phyloP scores from a whole-genome alignment of 2,888 invertebrate genomes.

The Amphiduros pacificus region DNA sequence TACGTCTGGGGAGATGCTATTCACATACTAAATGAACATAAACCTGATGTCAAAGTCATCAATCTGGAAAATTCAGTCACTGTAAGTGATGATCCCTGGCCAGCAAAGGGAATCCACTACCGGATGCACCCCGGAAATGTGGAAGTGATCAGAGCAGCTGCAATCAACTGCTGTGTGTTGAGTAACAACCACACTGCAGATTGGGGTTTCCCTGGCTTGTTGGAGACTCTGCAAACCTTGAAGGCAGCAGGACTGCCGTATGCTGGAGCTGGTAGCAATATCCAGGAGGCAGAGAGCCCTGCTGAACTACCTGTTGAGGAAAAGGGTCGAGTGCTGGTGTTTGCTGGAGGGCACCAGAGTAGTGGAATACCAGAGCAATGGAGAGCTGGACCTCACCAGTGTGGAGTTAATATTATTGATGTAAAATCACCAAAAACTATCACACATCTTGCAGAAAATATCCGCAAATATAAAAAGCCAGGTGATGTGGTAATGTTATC shows the following conservation, averaged over 20 bases:
- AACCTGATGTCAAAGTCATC: slow-evolving; percentile 24
- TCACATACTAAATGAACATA: slow-evolving; percentile 17
- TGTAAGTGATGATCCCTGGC: slow-evolving; percentile 24
- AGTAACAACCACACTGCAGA: slow-evolving; percentile 33
- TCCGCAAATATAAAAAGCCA: slow-evolving; percentile 6
- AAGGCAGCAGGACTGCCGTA: slow-evolving; percentile 15
- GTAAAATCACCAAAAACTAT: slow-evolving; percentile 3
- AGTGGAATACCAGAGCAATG: slow-evolving; percentile 28
- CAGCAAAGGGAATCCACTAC: slow-evolving; percentile 32
- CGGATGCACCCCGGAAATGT: slow-evolving; percentile 34
- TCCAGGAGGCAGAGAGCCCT: slow-evolving; percentile 23
- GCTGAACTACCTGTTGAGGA: slow-evolving; percentile 20
- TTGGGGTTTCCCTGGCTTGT: slow-evolving; percentile 29
- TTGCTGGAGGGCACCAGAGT: slow-evolving; percentile 26
- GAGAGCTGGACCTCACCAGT: slow-evolving; percentile 18
- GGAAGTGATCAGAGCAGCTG: slow-evolving; percentile 19
- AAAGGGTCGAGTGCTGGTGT: slow-evolving; percentile 27
- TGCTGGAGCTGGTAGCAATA: slow-evolving; percentile 21
- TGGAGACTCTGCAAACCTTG: slow-evolving; percentile 28
- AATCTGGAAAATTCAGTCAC: slow-evolving; percentile 27
- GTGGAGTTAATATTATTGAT: slow-evolving; percentile 26
- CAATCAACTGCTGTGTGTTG: slow-evolving; percentile 31
- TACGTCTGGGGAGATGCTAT: slow-evolving; percentile 28
- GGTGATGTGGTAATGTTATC: slow-evolving; percentile 30
- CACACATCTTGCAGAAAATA: slow-evolving; percentile 3